A percentile compares a stretch with the other conserved stretches of the same genome.
phyloP scores from a whole-genome alignment of 2,113 vertebrate genomes.

The Pachypanchax playfairii region DNA sequence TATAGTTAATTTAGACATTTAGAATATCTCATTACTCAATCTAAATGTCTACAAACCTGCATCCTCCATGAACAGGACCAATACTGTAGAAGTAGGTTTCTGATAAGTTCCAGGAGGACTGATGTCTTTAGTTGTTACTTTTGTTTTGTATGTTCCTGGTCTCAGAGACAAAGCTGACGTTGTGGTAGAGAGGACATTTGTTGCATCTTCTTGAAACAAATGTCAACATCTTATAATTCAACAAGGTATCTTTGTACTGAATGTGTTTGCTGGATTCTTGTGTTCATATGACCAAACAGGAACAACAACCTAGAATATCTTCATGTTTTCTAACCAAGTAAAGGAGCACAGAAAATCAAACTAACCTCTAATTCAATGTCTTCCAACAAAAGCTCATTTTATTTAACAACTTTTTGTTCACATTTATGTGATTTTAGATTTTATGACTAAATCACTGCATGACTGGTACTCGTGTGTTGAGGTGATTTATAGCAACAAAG shows the following conservation, averaged over 20 bases:
- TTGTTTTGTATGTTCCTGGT: conserved; percentile 17
- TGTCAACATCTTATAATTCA: no score
- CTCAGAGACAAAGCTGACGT: conserved; percentile 52
- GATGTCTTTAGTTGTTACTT: conserved; percentile 23
- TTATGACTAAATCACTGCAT: neutral
- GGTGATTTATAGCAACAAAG: no score
- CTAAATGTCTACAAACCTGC: no score
- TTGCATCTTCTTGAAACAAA: conserved; percentile 15
- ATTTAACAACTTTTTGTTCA: neutral
- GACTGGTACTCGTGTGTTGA: no score
- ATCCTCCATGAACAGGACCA: no score
- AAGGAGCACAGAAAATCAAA: neutral
- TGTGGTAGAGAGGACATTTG: conserved; percentile 39
- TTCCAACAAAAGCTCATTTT: neutral
- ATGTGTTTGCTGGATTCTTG: neutral
- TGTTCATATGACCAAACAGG: neutral
- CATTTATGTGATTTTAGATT: neutral
- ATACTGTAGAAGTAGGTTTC: neutral
- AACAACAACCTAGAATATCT: neutral
- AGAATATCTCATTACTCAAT: no score
- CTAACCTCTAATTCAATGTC: neutral
- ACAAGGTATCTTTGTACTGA: conserved; percentile 20
- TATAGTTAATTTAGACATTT: no score
- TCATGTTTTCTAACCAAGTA: neutral
- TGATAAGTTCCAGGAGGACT: neutral